phyloP scores from a whole-genome alignment of 2,888 invertebrate genomes.

The Desoria tigrina region DNA sequence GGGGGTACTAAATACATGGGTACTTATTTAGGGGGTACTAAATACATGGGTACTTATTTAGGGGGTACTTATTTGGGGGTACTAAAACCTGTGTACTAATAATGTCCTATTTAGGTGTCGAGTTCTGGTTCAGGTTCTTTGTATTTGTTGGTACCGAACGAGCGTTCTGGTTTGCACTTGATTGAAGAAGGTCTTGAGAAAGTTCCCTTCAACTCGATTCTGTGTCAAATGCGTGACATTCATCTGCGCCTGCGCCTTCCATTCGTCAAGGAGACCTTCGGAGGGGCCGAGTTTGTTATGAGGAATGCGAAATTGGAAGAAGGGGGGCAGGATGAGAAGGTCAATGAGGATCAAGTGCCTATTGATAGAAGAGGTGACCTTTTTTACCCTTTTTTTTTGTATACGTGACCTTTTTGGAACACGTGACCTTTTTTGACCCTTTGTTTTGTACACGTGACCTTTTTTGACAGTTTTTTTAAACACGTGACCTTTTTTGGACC shows the following conservation, averaged over 20 bases:
- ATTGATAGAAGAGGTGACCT: not conserved
- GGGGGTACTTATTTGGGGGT: too few species aligned
- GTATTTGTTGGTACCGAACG: conserved; percentile 46
- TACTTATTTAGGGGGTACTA: too few species aligned
- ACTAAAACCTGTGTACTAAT: too few species aligned
- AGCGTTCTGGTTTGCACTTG: conserved; percentile 46
- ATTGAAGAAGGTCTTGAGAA: conserved; percentile 49
- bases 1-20: too few species aligned
- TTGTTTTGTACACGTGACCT: not conserved
- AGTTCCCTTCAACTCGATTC: conserved; percentile 39
- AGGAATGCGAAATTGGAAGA: not conserved
- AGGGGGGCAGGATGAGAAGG: not conserved
- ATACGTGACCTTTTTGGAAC: too few species aligned
- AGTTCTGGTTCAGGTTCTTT: too few species aligned
- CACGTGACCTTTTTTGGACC: too few species aligned
- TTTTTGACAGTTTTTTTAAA: too few species aligned
- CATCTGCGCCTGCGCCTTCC: conserved; percentile 44
- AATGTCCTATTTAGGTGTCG: too few species aligned
- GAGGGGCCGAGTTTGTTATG: not conserved
- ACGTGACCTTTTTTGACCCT: not conserved
- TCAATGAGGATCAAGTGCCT: not conserved
- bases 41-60: too few species aligned
- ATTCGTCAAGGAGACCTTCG: not conserved
- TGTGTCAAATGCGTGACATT: conserved; percentile 46
- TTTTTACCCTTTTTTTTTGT: too few species aligned